These are phyloP conservation scores for Plusia festucae DNA, from an alignment of 2,888 invertebrate genomes.

Conservation along the genomic window DNA sequence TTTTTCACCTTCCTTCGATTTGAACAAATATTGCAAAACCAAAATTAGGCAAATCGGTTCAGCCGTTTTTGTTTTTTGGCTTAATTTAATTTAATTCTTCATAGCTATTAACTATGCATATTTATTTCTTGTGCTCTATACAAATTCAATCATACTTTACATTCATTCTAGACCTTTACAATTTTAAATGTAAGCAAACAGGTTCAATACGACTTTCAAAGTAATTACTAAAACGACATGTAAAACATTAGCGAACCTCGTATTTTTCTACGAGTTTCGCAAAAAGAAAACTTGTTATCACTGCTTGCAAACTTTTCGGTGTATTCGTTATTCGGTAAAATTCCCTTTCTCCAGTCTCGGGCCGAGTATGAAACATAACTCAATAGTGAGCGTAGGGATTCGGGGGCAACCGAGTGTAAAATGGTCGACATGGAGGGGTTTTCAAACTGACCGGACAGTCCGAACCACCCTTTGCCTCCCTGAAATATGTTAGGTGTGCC, in stretches of 20 bases:
- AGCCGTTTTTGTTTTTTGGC: too few relatives aligned
- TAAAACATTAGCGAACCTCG: constrained; percentile 14
- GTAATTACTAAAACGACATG: constrained; percentile 21
- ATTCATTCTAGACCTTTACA: neutral
- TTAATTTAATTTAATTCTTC: too few relatives aligned
- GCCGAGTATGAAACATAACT: constrained; percentile 82
- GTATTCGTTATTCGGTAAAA: constrained; percentile 62
- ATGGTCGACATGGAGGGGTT: constrained; percentile 84
- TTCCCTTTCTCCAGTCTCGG: constrained; percentile 65
- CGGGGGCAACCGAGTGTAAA: constrained; percentile 82
- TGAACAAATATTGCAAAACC: too few relatives aligned
- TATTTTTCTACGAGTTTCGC: constrained; percentile 18
- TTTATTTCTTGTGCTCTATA: too few relatives aligned
- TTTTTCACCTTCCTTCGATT: too few relatives aligned
- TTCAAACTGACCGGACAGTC: constrained; percentile 82
- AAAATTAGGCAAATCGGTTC: too few relatives aligned
- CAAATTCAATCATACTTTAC: neutral
- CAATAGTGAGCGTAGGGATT: constrained; percentile 81
- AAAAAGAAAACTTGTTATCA: constrained; percentile 44
- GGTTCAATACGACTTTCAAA: constrained; percentile 12
- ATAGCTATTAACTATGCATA: too few relatives aligned
- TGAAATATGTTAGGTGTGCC: constrained; percentile 77
- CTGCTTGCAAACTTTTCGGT: constrained; percentile 55
- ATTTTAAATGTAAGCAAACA: neutral
- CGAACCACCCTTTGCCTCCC: constrained; percentile 56